Evolutionary conservation across 2,797 vertebrate genomes (phyloP).

Genomic region (Enteromius paludinosus): DNA sequence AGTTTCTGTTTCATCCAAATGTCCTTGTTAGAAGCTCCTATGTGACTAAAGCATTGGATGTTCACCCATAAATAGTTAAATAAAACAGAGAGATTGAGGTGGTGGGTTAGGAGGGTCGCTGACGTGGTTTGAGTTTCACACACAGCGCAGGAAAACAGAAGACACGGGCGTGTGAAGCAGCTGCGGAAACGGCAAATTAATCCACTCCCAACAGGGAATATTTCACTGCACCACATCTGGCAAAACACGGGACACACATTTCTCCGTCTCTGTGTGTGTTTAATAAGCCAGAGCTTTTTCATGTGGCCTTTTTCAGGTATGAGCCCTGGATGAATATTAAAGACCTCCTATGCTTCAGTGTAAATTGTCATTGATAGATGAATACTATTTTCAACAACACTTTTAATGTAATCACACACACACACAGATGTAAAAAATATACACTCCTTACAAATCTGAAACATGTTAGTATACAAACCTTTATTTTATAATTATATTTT

Average conservation of each 20-base stretch:
- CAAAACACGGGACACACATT: slow-evolving; percentile 33
- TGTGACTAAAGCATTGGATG: not conserved
- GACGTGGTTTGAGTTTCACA: too few species aligned
- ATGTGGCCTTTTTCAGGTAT: not conserved
- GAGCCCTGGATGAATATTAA: slow-evolving; percentile 8
- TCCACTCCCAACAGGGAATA: slow-evolving; percentile 19
- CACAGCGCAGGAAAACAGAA: slow-evolving; percentile 8
- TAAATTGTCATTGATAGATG: not conserved
- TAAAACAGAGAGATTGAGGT: not conserved
- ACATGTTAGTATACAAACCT: not conserved
- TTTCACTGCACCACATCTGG: slow-evolving; percentile 50
- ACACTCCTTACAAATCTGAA: not conserved
- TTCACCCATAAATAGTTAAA: slow-evolving; percentile 2
- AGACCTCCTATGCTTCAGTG: not conserved
- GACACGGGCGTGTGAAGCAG: slow-evolving; percentile 24
- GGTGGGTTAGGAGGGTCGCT: not conserved
- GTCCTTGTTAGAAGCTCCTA: slow-evolving; percentile 24
- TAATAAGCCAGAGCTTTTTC: slow-evolving; percentile 4
- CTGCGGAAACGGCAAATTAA: slow-evolving; percentile 23
- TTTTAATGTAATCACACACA: not conserved
- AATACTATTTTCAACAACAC: not conserved
- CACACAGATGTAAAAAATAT: too few species aligned
- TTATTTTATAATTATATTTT: not conserved
- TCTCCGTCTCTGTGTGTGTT: slow-evolving; percentile 25
- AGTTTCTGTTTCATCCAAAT: slow-evolving; percentile 3